Evolutionary conservation across 1,140 invertebrate genomes (phyloP).

Genomic region (Drosophila erecta): DNA sequence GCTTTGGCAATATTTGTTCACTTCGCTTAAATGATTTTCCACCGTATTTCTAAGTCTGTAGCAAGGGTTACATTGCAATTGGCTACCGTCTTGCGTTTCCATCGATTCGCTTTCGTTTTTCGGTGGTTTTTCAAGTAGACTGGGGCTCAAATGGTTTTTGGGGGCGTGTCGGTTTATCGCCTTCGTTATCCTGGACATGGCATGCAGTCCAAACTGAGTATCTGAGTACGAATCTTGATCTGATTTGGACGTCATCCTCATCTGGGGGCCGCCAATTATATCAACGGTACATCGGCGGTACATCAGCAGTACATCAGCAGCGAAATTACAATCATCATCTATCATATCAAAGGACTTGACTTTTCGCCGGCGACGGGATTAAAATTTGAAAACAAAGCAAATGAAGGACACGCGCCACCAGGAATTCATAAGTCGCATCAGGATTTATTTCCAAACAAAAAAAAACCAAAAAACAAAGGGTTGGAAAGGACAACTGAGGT

Average conservation of each 20-base stretch:
- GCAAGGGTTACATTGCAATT: too few species aligned
- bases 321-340: conserved; percentile 25
- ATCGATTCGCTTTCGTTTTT: background rate
- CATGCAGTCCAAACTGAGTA: too few species aligned
- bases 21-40: too few species aligned
- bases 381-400: conserved; percentile 48
- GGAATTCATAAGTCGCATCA: conserved; percentile 46
- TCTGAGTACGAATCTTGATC: background rate
- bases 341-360: conserved; percentile 75
- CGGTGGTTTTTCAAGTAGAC: background rate
- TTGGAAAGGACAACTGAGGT: background rate
- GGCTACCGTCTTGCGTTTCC: background rate
- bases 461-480: background rate
- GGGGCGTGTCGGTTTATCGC: conserved; percentile 38
- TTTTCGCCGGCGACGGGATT: conserved; percentile 52
- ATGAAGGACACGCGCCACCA: conserved; percentile 64
- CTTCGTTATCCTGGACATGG: conserved; percentile 38
- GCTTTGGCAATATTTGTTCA: too few species aligned
- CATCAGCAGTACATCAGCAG: background rate
- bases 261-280: conserved; percentile 18
- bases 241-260: conserved; percentile 15
- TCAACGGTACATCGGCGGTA: background rate
- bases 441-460: conserved; percentile 16
- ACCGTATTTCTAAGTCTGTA: too few species aligned
- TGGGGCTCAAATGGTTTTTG: background rate